Evolutionary conservation across 30 jellyfish, hydroid and myxozoan genomes (phyloP).

Genomic region (Clytia hemisphaerica): DNA sequence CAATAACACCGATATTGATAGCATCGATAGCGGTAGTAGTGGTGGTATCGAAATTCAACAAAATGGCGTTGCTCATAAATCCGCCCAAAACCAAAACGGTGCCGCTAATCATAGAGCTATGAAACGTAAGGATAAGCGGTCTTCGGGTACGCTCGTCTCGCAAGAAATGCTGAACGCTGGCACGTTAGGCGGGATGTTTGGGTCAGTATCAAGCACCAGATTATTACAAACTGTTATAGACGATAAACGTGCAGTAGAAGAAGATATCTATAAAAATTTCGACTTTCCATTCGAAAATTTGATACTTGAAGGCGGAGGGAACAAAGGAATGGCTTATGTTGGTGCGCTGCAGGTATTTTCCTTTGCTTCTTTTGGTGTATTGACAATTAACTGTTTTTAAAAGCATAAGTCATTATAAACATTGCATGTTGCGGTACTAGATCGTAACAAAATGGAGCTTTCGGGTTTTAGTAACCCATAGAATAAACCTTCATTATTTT

Average conservation of each 20-base stretch:
- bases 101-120: neutral
- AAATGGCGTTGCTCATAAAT: no score
- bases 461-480: no score
- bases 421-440: no score
- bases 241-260: slow-evolving; percentile 63
- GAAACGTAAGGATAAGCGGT: neutral
- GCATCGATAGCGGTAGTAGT: no score
- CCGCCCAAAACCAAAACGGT: neutral
- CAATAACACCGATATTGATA: no score
- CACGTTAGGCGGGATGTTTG: slow-evolving; percentile 54
- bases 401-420: no score
- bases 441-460: no score
- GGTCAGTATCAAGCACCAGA: slow-evolving; percentile 54
- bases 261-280: slow-evolving; percentile 60
- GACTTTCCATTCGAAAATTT: slow-evolving; percentile 64
- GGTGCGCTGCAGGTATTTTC: slow-evolving; percentile 73
- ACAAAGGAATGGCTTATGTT: slow-evolving; percentile 90
- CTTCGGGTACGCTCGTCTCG: no score
- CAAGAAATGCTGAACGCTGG: slow-evolving; percentile 58
- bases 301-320: slow-evolving; percentile 93
- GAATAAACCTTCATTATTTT: no score
- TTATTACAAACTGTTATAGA: slow-evolving; percentile 42
- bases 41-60: no score
- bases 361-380: neutral
- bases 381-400: no score